Evolutionary conservation across 2,797 vertebrate genomes (phyloP), one percentile per base, ranked within the genome.

Genomic region (Parambassis ranga): DNA sequence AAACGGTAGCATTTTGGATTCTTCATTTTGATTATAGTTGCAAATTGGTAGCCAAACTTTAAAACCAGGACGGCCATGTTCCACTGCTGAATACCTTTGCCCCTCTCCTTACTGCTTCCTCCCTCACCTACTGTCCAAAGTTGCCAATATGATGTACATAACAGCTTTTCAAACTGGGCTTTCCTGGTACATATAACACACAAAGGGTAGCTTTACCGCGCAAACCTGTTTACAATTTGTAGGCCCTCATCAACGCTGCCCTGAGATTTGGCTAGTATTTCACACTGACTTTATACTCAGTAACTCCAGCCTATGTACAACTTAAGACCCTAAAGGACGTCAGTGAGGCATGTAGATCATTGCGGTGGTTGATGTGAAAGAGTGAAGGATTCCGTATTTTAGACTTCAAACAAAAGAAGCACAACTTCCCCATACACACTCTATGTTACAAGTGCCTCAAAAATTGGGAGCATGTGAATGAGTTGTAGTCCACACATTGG

Each of bases 381-480:
- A 28, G 9, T 37, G 33, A 57, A 39, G 16, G 6, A 24, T 52
- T 48, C 42, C 27, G 22, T 42, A 53, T 55, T 64, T 67, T 6
- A 26, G 47, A 59, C 11, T 38, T 13, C 23, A 53, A 26, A n/a
- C n/a, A n/a, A n/a, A n/a, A n/a, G 55, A 87, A 87, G 83, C 82
- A 77, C 78, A 84, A 81, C 55, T 41, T 22, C 27, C 43, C 69
- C 69, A 52, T 30, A 37, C 48, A 66, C 65, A 60, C 51, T 59
- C 48, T 47, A 22, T 33, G 53, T 61, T 23, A 62, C 33, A 90
- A 90, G 89, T 90, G 89, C 87, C 87, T 88, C 85, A 73, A 68
- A 33, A 71, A 75, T 77, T 86, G 84, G 81, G 84, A 83, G 82
- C 75, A 80, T 75, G 66, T 76, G 74, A 86, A 69, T 61, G 65